phyloP scores from a whole-genome alignment of 2,113 vertebrate genomes.

The Paedocypris sp. region DNA sequence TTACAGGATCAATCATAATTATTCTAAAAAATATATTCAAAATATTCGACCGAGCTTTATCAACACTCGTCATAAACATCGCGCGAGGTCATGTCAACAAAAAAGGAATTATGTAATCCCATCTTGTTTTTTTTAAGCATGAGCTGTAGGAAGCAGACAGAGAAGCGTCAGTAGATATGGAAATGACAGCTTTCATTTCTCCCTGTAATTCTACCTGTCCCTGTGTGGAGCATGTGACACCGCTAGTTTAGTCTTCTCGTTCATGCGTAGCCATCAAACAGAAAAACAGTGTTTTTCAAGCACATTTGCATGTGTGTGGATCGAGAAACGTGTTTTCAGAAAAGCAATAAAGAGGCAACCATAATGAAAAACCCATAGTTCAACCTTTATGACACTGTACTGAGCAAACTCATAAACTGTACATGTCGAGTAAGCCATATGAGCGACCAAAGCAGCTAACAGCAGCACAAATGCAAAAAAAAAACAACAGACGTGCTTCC shows the following conservation, averaged over 20 bases:
- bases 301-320: neutral
- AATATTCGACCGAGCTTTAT: too few species aligned
- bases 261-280: neutral
- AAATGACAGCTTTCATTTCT: neutral
- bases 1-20: too few species aligned
- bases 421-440: too few species aligned
- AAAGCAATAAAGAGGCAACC: too few species aligned
- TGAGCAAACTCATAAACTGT: too few species aligned
- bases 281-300: neutral
- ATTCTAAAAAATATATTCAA: too few species aligned
- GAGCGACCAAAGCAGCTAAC: too few species aligned
- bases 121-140: neutral
- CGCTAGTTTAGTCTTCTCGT: neutral
- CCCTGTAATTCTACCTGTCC: neutral
- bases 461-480: too few species aligned
- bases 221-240: neutral
- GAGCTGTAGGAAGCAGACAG: conserved; percentile 3
- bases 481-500: too few species aligned
- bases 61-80: too few species aligned
- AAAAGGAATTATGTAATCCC: neutral
- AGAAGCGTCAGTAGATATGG: neutral
- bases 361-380: too few species aligned
- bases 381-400: too few species aligned
- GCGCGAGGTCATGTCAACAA: neutral
- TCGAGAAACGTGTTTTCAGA: neutral